Conservation (phyloP, 53 echinoderm and acorn worm species). For the Luidia sarsii region DNA sequence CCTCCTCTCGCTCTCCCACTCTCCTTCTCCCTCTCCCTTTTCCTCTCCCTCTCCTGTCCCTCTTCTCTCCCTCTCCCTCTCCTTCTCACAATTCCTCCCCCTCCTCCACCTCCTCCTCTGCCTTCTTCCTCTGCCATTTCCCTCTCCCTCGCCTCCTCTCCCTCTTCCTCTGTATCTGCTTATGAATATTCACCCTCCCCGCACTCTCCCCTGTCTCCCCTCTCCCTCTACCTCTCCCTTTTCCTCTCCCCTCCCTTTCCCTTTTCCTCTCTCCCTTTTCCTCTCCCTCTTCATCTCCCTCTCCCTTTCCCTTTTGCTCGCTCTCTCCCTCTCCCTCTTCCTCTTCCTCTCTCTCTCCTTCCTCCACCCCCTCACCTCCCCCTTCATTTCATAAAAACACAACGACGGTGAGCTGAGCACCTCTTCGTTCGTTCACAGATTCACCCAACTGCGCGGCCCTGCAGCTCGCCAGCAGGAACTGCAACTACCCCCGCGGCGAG, state of each 20-base stretch:
- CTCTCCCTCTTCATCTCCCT: not conserved
- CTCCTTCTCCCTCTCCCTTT: no score
- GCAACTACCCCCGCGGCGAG: no score
- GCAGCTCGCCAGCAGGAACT: no score
- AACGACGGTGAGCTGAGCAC: not conserved
- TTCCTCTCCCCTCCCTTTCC: constrained; percentile 1
- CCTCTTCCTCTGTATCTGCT: no score
- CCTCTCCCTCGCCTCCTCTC: no score
- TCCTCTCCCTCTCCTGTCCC: no score
- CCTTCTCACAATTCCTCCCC: not conserved
- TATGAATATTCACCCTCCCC: no score
- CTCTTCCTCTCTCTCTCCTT: no score
- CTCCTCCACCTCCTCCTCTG: not conserved
- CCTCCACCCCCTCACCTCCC: not conserved
- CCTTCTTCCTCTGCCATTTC: no score
- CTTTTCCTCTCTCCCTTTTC: constrained; percentile 5
- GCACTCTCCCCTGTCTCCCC: not conserved
- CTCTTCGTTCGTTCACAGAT: no score
- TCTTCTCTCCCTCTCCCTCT: not conserved
- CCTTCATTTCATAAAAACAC: not conserved
- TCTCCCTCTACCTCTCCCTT: constrained; percentile 9
- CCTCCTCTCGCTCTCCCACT: not conserved
- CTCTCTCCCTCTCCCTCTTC: constrained; percentile 6
- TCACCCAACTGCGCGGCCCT: no score
- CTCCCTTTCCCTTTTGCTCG: not conserved